Percentiles rank a stretch among this genome's conserved stretches.
Evolutionary conservation across 92 coral and sea anemone genomes (phyloP).

Genomic region (Parazoanthus darwini): DNA sequence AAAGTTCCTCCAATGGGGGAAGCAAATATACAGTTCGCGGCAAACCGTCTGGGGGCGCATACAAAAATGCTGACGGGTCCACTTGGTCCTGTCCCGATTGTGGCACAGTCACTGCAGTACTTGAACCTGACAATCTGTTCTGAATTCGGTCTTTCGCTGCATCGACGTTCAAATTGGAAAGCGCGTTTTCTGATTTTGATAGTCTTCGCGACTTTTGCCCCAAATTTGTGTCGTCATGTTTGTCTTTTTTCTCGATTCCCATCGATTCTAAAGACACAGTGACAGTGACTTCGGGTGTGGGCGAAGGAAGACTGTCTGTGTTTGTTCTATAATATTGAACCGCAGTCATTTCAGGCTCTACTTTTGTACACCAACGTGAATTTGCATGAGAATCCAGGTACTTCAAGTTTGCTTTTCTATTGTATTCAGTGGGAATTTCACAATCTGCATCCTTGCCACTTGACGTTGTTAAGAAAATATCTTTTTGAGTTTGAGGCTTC

Average conservation of each 20-base stretch:
- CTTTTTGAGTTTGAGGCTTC: slow-evolving; percentile 9
- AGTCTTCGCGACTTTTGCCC: slow-evolving; percentile 29
- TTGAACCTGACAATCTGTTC: slow-evolving; percentile 55
- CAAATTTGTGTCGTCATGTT: slow-evolving; percentile 5
- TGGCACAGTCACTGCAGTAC: slow-evolving; percentile 28
- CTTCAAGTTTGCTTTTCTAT: slow-evolving; percentile 38
- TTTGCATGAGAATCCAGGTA: slow-evolving; percentile 31
- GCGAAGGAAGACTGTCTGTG: background rate
- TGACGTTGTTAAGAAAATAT: background rate
- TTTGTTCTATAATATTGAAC: slow-evolving; percentile 1
- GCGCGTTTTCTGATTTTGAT: slow-evolving; percentile 49
- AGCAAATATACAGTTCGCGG: slow-evolving; percentile 87
- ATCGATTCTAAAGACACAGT: slow-evolving; percentile 25
- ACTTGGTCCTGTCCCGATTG: slow-evolving; percentile 48
- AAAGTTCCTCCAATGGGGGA: slow-evolving; percentile 82
- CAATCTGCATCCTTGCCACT: slow-evolving; percentile 13
- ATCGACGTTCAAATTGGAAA: slow-evolving; percentile 55
- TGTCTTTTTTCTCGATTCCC: slow-evolving; percentile 17
- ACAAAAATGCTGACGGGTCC: slow-evolving; percentile 72
- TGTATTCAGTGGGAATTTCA: slow-evolving; percentile 37
- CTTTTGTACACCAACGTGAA: slow-evolving; percentile 6
- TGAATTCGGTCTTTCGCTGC: slow-evolving; percentile 79
- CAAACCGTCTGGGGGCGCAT: slow-evolving; percentile 98
- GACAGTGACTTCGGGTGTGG: background rate
- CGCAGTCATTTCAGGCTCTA: background rate